Evolutionary conservation across 2,113 vertebrate genomes (phyloP).

Genomic region (Strix uralensis): DNA sequence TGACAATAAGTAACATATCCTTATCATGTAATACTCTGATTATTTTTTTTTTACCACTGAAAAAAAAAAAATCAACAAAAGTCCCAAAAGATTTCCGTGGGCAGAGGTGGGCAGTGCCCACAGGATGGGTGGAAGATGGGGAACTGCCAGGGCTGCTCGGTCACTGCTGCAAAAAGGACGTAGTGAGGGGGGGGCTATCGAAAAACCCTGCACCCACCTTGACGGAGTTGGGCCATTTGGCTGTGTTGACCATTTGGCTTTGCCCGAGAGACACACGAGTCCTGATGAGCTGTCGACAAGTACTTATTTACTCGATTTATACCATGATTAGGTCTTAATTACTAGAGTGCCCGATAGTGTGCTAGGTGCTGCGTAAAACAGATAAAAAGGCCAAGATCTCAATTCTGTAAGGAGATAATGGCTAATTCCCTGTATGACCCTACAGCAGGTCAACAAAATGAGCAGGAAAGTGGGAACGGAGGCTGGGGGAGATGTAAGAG

Average conservation of each 20-base stretch:
- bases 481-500: not conserved
- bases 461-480: not conserved
- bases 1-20: not conserved
- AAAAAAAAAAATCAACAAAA: not conserved
- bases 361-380: not conserved
- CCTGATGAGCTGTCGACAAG: not conserved
- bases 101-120: not conserved
- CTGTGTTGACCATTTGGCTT: not conserved
- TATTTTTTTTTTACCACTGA: not conserved
- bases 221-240: not conserved
- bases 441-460: not conserved
- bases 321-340: slow-evolving; percentile 34
- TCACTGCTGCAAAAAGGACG: not conserved
- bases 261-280: not conserved
- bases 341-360: not conserved
- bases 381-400: not conserved
- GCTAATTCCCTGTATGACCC: not conserved
- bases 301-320: slow-evolving; percentile 44
- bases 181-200: accelerated
- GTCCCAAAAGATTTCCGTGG: not conserved
- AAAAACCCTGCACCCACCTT: too few species aligned
- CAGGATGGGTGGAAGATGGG: not conserved
- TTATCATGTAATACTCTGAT: not conserved
- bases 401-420: not conserved
- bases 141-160: not conserved